Evolutionary conservation across 2,888 invertebrate genomes (phyloP), one percentile per base, ranked within the genome.

Genomic region (Paralinhomoeus sp.): DNA sequence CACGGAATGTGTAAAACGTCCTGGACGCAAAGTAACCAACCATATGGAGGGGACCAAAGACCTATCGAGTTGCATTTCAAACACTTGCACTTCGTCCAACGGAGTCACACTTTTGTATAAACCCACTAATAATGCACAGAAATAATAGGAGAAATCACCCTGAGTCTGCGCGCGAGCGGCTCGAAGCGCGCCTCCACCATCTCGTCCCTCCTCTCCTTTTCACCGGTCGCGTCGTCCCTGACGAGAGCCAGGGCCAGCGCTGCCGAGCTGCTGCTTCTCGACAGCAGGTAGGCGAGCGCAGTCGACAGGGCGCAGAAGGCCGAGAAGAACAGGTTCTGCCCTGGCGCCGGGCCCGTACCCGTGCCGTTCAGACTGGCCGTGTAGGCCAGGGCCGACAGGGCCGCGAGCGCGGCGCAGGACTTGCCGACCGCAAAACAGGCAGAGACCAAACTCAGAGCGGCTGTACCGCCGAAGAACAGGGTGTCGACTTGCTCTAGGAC

Each of bases 221-320:
- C 27, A 27, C 5, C 27, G 7, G 27, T 9, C 7, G 7, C 27
- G 27, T 12, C 27, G 27, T 27, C 27, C 7, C 27, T 5, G 12
- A 27, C 5, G 7, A 27, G 27, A 12, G 27, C 27, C 7, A 27
- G 12, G 27, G 44, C 13, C 20, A 47, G 37, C n/a, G 37, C 35
- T 33, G 23, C 51, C 46, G 23, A 51, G 47, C 17, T 48, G 51
- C 43, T 54, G 52, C 9, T 52, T 53, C 93, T 72, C 58, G 89
- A 89, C 42, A 93, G 69, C 62, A 91, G 85, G 62, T 91, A 97
- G 2, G 82, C 77, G 42, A 80, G 70, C 0, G 87, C 76, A 18
- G 55, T 47, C 12, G 50, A 45, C 40, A 87, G 70, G 9, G 82
- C 85, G 61, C 81, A 82, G 64, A 85, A 91, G 53, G 91, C 80